Base-by-base conservation (phyloP, 2,888 invertebrate genomes). In the Phytoseiulus persimilis region DNA sequence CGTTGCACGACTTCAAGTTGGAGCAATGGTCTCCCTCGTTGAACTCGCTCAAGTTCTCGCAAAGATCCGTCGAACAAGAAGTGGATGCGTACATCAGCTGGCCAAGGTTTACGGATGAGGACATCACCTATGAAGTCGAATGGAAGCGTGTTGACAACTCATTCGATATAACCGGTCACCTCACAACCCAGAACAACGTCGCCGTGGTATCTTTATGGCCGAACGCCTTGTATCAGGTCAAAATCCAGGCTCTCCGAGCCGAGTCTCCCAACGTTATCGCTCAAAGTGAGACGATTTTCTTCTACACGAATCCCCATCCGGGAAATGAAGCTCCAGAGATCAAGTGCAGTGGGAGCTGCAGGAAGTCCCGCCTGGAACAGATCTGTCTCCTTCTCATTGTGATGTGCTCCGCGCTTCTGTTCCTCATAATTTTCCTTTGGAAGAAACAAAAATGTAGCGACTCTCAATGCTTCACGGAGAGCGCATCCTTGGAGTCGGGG, bases 131-230 rank as follows among this genome's bases (percentile, higher is more conserved):
- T 87, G 91, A 91, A 90, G 90, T 91, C 23, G 90, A 90, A 1
- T 91, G 91, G 91, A 90, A 90, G 32, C 90, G 90, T 31, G 83
- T 90, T 5, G 90, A 90, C 31, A 90, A 90, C 28, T 33, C 90
- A 1, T 90, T 91, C 89, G 90, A 91, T 89, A 89, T 91, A 9
- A 91, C 91, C 11, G 91, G 91, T 31, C 90, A 91, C 83, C 90
- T 91, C 83, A 89, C 89, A 45, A 90, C 90, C 31, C 28, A 89
- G 28, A 90, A 89, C 28, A 90, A 90, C 83, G 83, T 89, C 31
- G 90, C 90, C 39, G 90, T 90, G 31, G 46, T 91, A 1, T 90
- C 91, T 1, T 89, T 91, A 1, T 91, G 91, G 91, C 90, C 90
- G 5, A 89, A 91, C 18, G 90, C 90, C 31, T 32, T 90, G 18